These are phyloP conservation scores for Hedychridium roseum DNA, from an alignment of 2,888 invertebrate genomes.

Conservation along the genomic window DNA sequence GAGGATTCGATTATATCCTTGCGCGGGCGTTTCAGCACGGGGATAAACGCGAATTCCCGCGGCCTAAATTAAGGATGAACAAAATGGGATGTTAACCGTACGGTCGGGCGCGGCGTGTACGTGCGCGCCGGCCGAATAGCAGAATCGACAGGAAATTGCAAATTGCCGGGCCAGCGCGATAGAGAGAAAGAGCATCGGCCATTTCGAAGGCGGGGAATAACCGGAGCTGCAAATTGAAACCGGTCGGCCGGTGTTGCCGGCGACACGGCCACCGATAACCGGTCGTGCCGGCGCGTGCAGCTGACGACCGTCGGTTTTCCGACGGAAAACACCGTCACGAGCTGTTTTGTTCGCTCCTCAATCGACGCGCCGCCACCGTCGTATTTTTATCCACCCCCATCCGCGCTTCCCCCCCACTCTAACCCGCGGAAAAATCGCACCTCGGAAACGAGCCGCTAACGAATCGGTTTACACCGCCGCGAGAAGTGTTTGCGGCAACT, in stretches of 20 bases:
- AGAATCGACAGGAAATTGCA: slow-evolving; percentile 57
- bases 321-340: too few species aligned
- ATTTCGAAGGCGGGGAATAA: slow-evolving; percentile 47
- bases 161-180: slow-evolving; percentile 54
- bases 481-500: too few species aligned
- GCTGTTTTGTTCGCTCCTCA: too few species aligned
- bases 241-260: slow-evolving; percentile 31
- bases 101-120: slow-evolving; percentile 10
- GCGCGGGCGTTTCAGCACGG: slow-evolving; percentile 18
- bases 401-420: slow-evolving; percentile 1
- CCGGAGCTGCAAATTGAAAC: slow-evolving; percentile 55
- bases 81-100: slow-evolving; percentile 36
- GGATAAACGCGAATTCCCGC: slow-evolving; percentile 26
- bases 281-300: slow-evolving; percentile 26
- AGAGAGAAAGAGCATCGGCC: too few species aligned
- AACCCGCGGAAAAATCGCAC: too few species aligned
- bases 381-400: slow-evolving; percentile 5
- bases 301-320: slow-evolving; percentile 28
- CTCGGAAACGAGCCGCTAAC: too few species aligned
- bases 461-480: too few species aligned
- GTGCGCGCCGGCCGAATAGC: slow-evolving; percentile 28
- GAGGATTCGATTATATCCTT: slow-evolving; percentile 31
- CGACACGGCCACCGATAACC: slow-evolving; percentile 30
- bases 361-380: too few species aligned
- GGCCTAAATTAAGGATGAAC: slow-evolving; percentile 37